Evolutionary conservation across 2,113 vertebrate genomes (phyloP).

Genomic region (Smithornis capensis): DNA sequence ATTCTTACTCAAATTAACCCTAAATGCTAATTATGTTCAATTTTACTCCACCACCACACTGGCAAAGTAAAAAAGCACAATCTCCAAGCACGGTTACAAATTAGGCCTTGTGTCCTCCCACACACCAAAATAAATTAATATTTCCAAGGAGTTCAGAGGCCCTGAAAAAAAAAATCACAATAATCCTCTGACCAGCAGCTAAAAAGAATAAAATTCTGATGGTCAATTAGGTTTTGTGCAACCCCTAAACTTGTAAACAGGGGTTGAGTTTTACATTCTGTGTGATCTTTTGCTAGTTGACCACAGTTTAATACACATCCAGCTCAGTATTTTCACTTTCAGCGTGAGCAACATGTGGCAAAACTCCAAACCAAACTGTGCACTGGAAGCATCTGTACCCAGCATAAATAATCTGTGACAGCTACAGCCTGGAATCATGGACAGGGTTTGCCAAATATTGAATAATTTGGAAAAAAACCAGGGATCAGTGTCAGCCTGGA

Average conservation of each 20-base stretch:
- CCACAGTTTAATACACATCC: not conserved
- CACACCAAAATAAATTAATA: not conserved
- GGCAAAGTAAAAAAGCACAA: not conserved
- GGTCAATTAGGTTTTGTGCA: not conserved
- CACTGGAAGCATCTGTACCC: not conserved
- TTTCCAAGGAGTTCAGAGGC: not conserved
- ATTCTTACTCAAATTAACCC: not conserved
- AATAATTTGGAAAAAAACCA: not conserved
- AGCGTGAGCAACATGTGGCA: not conserved
- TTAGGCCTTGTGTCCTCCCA: not conserved
- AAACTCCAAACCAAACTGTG: not conserved
- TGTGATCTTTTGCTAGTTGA: not conserved
- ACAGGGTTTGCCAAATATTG: not conserved
- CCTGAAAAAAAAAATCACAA: not conserved
- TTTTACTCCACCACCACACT: not conserved
- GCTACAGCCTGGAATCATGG: not conserved
- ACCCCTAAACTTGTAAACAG: not conserved
- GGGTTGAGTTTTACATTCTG: not conserved
- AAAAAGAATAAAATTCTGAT: not conserved
- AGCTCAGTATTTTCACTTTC: not conserved
- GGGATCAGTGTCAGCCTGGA: not conserved
- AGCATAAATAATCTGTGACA: not conserved
- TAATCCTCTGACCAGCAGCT: not conserved
- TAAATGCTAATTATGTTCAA: not conserved
- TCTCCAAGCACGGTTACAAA: not conserved